Base-by-base conservation (phyloP, 2,113 vertebrate species). In the Podilymbus podiceps region DNA sequence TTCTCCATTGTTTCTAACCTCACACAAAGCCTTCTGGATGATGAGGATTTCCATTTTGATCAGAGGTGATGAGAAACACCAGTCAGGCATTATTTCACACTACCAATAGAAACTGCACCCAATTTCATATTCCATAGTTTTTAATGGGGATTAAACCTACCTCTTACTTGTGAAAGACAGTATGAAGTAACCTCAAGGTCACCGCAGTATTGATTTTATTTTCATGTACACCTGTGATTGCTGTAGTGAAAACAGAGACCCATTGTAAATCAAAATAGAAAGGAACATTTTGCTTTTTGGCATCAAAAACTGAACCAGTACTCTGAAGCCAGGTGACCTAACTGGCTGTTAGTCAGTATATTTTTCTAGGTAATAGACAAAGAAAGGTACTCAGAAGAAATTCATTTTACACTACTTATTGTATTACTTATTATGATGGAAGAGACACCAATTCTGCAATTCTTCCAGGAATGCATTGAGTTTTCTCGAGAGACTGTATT, bases 151-250 rank as follows among this genome's bases (percentile, higher is more conserved):
- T 55, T 88, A 72, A 62, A 59, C 13, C 19, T 42, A 19, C 4
- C 2, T 75, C 22, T 56, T 30, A 55, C 7, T 50, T 77, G 28
- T 30, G 16, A 71, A 86, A 44, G 7, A 30, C 15, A 2, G 8
- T 46, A 18, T 62, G 40, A 81, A 33, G 2, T 20, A 52, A 38
- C 25, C 15, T 38, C 6, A 72, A 64, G 15, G 8, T 3, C 15
- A 76, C 2, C 8, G n/a, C 2, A 19, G 8, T 22, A 35, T 0
- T 69, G 19, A 62, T 30, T 69, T 79, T 78, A 38, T 8, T 60
- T 77, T 27, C n/a, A 49, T 2, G 0, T 44, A 21, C 12, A 30
- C 3, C 7, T 56, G 16, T 8, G 6, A 31, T 19, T 58, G 5
- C 25, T 60, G 28, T 27, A n/a, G 20, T 31, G 24, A 15, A 52